Evolutionary conservation across 2,113 vertebrate genomes (phyloP), one percentile per base, ranked within the genome.

Genomic region (Odobenus rosmarus): DNA sequence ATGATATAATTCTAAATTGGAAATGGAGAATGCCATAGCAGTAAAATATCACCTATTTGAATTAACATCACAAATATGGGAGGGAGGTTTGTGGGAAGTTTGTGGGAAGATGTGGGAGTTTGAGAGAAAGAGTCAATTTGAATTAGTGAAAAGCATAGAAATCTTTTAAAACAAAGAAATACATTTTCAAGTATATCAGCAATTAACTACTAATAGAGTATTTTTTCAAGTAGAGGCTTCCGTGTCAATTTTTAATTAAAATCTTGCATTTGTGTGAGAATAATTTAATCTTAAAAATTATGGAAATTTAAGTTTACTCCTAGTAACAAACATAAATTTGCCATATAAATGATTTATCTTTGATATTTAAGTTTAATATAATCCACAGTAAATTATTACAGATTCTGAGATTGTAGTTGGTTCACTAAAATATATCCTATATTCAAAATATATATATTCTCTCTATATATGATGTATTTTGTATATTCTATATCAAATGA

Each of bases 1-100:
- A 18, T 92, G 55, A 83, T 91, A 93, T 36, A 31, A 88, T 77
- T 89, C 67, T 93, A 74, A 93, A 88, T 59, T 95, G 49, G 76
- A 95, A 95, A 89, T 81, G 18, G 42, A 42, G 21, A 86, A 36
- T 79, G 4, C 11, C 7, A 24, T 7, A 57, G 21, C 33, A 24
- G 23, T 46, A 84, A 94, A 90, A 18, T 67, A 90, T 83, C 19
- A 86, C 39, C 46, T 39, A 28, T 71, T 61, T 92, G 42, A 92
- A 46, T 86, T 86, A 72, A 53, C 4, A n/a, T 61, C 64, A 69
- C 49, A 81, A 15, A 5, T 8, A 5, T 79, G 13, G 51, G 31
- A 92, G 51, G 42, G 26, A 46, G 8, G 46, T 46, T 46, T 46
- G 46, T 46, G 46, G 46, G 46, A 46, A 46, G 46, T 46, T 46